These are phyloP conservation scores for Poeciliopsis presidionis DNA, from an alignment of 2,797 vertebrate genomes.

Conservation along the genomic window DNA sequence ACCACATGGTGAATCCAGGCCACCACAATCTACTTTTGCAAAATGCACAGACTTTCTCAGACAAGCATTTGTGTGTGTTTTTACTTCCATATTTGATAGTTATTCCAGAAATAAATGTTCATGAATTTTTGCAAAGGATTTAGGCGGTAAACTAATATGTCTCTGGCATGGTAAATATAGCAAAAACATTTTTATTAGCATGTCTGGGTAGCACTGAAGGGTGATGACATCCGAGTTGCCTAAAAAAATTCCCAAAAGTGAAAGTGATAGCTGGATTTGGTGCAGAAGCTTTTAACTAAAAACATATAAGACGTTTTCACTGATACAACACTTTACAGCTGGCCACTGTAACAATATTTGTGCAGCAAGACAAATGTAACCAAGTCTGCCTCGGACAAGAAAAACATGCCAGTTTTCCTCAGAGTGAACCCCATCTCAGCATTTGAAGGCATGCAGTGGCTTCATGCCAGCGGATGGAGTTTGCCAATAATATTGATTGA, in stretches of 20 bases:
- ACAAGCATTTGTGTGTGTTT: constrained; percentile 5
- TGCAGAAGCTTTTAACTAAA: constrained; percentile 17
- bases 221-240: constrained; percentile 32
- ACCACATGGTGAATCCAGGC: constrained; percentile 68
- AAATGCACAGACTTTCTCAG: constrained; percentile 24
- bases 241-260: constrained; percentile 26
- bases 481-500: constrained; percentile 61
- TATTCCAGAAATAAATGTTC: neutral
- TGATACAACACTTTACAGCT: constrained; percentile 37
- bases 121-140: neutral
- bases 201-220: constrained; percentile 39
- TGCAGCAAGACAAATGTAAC: constrained; percentile 31
- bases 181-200: constrained; percentile 18
- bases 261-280: constrained; percentile 18
- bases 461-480: constrained; percentile 49
- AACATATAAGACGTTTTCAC: constrained; percentile 21
- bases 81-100: neutral
- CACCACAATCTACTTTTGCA: constrained; percentile 55
- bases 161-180: neutral
- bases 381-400: constrained; percentile 21
- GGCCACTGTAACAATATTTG: constrained; percentile 53
- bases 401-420: constrained; percentile 31
- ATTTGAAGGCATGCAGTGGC: constrained; percentile 54
- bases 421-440: constrained; percentile 49
- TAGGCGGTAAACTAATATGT: neutral